phyloP scores from a whole-genome alignment of 2,797 vertebrate genomes.

The Sebastes diaconus region DNA sequence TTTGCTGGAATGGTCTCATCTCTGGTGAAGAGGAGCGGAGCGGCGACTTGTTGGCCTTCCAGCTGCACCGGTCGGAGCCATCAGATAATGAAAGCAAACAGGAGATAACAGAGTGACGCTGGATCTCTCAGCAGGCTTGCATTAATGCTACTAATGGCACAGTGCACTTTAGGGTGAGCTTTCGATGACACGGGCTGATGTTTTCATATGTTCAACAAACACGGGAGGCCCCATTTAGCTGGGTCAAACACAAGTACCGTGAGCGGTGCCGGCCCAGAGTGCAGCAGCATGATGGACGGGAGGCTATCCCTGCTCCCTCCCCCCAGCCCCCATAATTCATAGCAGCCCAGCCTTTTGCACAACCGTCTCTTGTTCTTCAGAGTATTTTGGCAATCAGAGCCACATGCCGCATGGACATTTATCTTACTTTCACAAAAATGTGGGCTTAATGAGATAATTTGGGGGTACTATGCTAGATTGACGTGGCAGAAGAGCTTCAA shows the following conservation, averaged over 20 bases:
- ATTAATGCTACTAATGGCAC: conserved; percentile 77
- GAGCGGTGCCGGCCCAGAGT: conserved; percentile 17
- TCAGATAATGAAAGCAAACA: conserved; percentile 80
- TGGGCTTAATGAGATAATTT: conserved; percentile 79
- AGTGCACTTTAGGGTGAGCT: conserved; percentile 61
- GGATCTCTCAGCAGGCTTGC: conserved; percentile 68
- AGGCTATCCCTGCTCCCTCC: conserved; percentile 49
- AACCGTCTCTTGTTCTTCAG: conserved; percentile 79
- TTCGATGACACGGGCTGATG: conserved; percentile 69
- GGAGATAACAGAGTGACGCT: conserved; percentile 67
- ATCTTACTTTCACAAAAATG: conserved; percentile 77
- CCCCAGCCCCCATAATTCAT: conserved; percentile 52
- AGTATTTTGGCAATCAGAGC: conserved; percentile 79
- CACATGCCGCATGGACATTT: conserved; percentile 76
- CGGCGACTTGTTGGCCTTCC: conserved; percentile 40
- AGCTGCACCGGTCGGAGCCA: conserved; percentile 42
- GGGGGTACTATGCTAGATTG: conserved; percentile 46
- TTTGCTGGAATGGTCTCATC: conserved; percentile 18
- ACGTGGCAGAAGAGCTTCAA: conserved; percentile 50
- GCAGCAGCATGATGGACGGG: conserved; percentile 61
- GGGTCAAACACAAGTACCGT: conserved; percentile 32
- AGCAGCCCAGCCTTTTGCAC: conserved; percentile 56
- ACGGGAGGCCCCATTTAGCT: conserved; percentile 46
- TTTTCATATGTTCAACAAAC: conserved; percentile 81
- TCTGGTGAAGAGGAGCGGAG: conserved; percentile 4